phyloP scores from a whole-genome alignment of 2,113 vertebrate species.

The Vulpes vulpes region DNA sequence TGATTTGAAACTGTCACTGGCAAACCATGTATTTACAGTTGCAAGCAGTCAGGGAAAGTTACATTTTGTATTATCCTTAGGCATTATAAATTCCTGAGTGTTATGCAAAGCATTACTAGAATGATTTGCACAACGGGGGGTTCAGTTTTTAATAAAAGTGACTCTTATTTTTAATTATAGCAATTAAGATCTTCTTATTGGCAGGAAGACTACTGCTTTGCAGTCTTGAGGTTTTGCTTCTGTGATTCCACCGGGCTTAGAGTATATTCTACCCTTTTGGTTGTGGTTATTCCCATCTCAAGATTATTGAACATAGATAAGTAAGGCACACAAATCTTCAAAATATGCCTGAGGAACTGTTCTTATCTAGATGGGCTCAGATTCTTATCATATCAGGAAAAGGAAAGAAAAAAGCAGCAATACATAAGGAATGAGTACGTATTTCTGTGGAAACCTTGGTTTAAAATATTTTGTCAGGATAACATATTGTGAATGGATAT shows the following conservation, averaged over 20 bases:
- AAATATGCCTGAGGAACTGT: conserved; percentile 1
- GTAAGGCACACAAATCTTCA: not conserved
- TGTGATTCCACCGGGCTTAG: conserved; percentile 54
- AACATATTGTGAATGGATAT: conserved; percentile 62
- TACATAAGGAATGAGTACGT: conserved; percentile 31
- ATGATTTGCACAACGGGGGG: conserved; percentile 84
- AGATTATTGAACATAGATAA: conserved; percentile 21
- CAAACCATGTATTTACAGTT: conserved; percentile 51
- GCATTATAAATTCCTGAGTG: conserved; percentile 85
- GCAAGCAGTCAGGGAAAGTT: conserved; percentile 66
- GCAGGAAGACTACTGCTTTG: conserved; percentile 79
- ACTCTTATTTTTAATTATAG: conserved; percentile 89
- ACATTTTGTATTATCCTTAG: conserved; percentile 80
- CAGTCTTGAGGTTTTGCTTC: conserved; percentile 67
- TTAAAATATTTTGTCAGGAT: conserved; percentile 76
- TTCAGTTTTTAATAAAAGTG: conserved; percentile 88
- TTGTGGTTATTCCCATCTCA: conserved; percentile 59
- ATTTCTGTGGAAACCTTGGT: not conserved
- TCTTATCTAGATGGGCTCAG: not conserved
- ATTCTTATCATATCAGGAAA: conserved; percentile 25
- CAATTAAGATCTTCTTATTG: conserved; percentile 87
- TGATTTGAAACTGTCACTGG: conserved; percentile 43
- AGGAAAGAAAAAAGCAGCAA: conserved; percentile 27
- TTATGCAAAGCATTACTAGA: conserved; percentile 83
- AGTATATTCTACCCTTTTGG: not conserved